Evolutionary conservation across 2,113 vertebrate species (phyloP), one percentile per base, ranked within the genome.

Genomic region (Collichthys lucidus): DNA sequence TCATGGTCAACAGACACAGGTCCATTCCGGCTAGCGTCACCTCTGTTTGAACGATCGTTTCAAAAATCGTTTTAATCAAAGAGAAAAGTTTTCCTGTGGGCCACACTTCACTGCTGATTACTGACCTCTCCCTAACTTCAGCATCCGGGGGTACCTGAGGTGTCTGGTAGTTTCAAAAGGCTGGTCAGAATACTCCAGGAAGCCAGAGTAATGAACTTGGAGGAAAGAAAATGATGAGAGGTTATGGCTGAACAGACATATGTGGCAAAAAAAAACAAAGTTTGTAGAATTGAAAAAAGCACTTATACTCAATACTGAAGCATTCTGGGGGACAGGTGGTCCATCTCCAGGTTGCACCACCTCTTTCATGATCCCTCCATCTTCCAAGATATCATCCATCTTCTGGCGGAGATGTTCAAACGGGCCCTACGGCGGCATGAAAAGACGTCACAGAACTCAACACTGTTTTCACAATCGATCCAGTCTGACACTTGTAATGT

Each of bases 101-200:
- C 24, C 42, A 24, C 31, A 9, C 26, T 14, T 62, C 7, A 4
- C 11, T 1, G 29, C 44, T 35, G 4, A 24, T 40, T 0, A 86
- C 91, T 80, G 79, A 99, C 98, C 98, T 96, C 90, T 93, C 46
- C 98, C 97, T 2, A 99, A 93, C 84, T 98, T 99, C 96, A 99
- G 94, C 62, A 98, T 94, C 2, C 17, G 80, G 1, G 96, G 96
- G 65, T 86, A 80, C 69, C 89, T 96, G 31, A 81, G 26, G 70
- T 88, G 74, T 47, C 56, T 88, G 3, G 93, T 97, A 5, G 96
- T 96, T 78, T 97, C 97, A 83, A 98, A 99, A 31, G 96, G 96
- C 20, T 87, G 80, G 55, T 96, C 94, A 1, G 90, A 90, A 63
- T 96, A 93, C 63, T 98, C 97, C 92, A 99, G 88, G 46, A 96